Evolutionary conservation across 1,140 invertebrate genomes (phyloP).

Genomic region (Cyrtorhinus lividipennis): DNA sequence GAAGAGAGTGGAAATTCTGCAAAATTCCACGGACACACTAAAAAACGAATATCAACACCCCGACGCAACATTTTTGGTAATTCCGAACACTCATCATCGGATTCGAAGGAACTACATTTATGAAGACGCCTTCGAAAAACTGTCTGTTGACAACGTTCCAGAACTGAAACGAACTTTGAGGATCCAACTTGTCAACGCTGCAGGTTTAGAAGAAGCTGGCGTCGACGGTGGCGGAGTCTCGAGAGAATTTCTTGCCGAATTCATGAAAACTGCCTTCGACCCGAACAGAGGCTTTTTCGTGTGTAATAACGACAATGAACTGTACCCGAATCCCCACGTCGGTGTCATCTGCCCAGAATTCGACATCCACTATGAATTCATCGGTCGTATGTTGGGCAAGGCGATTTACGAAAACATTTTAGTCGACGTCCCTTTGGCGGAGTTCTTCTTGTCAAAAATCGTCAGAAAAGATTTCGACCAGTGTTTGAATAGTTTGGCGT

Average conservation of each 20-base stretch:
- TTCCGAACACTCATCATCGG: slow-evolving; percentile 58
- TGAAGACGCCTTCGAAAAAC: slow-evolving; percentile 92
- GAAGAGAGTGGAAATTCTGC: slow-evolving; percentile 72
- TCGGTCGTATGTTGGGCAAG: slow-evolving; percentile 89
- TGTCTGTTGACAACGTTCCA: slow-evolving; percentile 79
- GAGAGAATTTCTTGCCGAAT: slow-evolving; percentile 78
- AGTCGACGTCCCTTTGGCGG: slow-evolving; percentile 84
- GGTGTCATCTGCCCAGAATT: slow-evolving; percentile 69
- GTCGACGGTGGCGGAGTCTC: slow-evolving; percentile 93
- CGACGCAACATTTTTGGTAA: slow-evolving; percentile 53
- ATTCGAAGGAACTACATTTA: slow-evolving; percentile 86
- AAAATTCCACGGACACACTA: slow-evolving; percentile 54
- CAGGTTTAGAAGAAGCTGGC: slow-evolving; percentile 84
- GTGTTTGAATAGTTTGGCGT: slow-evolving; percentile 85
- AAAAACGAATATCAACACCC: slow-evolving; percentile 59
- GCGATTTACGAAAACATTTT: slow-evolving; percentile 90
- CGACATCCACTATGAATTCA: slow-evolving; percentile 85
- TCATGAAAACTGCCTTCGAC: slow-evolving; percentile 90
- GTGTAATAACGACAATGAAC: slow-evolving; percentile 76
- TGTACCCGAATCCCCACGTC: slow-evolving; percentile 92
- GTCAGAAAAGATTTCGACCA: slow-evolving; percentile 63
- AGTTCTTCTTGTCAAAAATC: slow-evolving; percentile 81
- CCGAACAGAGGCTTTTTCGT: slow-evolving; percentile 91
- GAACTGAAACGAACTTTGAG: slow-evolving; percentile 71
- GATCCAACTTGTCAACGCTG: slow-evolving; percentile 78